A percentile compares a stretch with the other conserved stretches of the same genome.
Conservation (phyloP, 1,140 invertebrate species). For the Scaptomyza graminum region DNA sequence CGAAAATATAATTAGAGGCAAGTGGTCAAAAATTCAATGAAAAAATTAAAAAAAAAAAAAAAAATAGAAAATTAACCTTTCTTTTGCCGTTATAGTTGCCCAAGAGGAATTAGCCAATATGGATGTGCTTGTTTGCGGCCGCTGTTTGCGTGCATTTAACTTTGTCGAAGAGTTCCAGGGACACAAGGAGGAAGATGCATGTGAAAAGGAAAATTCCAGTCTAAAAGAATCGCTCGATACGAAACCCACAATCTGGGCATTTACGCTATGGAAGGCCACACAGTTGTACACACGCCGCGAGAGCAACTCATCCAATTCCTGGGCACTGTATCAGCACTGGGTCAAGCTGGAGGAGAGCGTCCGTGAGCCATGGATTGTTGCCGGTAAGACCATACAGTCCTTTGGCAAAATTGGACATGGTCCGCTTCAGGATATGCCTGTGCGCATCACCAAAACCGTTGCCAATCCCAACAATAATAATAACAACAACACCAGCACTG, state of each 20-base stretch:
- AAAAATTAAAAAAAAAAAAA: conserved; percentile 14
- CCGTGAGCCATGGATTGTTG: conserved; percentile 90
- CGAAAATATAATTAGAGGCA: conserved; percentile 88
- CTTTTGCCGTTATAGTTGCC: conserved; percentile 84
- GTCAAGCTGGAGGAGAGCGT: conserved; percentile 89
- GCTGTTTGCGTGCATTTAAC: conserved; percentile 91
- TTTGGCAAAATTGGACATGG: conserved; percentile 86
- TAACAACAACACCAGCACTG: conserved; percentile 56
- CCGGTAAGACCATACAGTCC: conserved; percentile 89
- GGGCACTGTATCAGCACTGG: conserved; percentile 92
- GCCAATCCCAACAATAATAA: conserved; percentile 74
- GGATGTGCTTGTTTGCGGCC: conserved; percentile 91
- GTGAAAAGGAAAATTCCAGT: conserved; percentile 85
- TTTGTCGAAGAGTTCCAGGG: conserved; percentile 91
- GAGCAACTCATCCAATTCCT: conserved; percentile 86
- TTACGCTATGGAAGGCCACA: conserved; percentile 90
- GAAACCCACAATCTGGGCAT: conserved; percentile 93
- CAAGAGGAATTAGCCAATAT: conserved; percentile 89
- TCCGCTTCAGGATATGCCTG: conserved; percentile 82
- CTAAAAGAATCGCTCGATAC: conserved; percentile 87
- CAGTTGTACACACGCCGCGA: conserved; percentile 85
- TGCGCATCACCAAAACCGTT: conserved; percentile 83
- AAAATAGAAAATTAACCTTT: conserved; percentile 9
- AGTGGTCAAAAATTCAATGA: too few species aligned
- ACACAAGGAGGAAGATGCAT: conserved; percentile 89